Evolutionary conservation across 2,113 vertebrate species (phyloP).

Genomic region (Ascaphus truei): DNA sequence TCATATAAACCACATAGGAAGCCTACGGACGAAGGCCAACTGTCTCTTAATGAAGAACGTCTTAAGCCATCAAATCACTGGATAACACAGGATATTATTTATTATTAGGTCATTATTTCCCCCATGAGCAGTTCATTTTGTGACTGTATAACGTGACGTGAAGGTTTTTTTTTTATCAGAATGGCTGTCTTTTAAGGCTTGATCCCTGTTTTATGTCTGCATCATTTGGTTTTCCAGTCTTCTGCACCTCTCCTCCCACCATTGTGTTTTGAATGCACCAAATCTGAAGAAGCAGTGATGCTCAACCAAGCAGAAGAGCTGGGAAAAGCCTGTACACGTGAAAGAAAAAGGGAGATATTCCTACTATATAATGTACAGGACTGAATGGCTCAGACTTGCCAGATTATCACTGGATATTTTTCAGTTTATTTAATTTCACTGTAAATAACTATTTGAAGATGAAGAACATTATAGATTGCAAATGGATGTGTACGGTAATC

Average conservation of each 20-base stretch:
- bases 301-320: conserved; percentile 24
- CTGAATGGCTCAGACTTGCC: conserved; percentile 12
- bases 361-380: conserved; percentile 5
- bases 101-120: conserved; percentile 54
- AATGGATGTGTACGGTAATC: background rate
- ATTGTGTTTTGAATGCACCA: conserved; percentile 54
- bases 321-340: conserved; percentile 26
- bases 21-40: conserved; percentile 36
- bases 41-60: conserved; percentile 47
- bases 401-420: conserved; percentile 3
- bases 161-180: conserved; percentile 42
- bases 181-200: conserved; percentile 9
- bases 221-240: conserved; percentile 47
- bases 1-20: too few relatives aligned
- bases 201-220: conserved; percentile 48
- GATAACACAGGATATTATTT: conserved; percentile 50
- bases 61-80: conserved; percentile 48
- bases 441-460: background rate
- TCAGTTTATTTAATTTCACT: background rate
- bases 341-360: conserved; percentile 19
- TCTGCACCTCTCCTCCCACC: conserved; percentile 39
- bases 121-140: conserved; percentile 60
- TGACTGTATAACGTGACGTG: conserved; percentile 41
- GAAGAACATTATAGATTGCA: background rate
- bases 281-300: conserved; percentile 51